phyloP scores from a whole-genome alignment of 2,113 vertebrate genomes.

The Seriola quinqueradiata region DNA sequence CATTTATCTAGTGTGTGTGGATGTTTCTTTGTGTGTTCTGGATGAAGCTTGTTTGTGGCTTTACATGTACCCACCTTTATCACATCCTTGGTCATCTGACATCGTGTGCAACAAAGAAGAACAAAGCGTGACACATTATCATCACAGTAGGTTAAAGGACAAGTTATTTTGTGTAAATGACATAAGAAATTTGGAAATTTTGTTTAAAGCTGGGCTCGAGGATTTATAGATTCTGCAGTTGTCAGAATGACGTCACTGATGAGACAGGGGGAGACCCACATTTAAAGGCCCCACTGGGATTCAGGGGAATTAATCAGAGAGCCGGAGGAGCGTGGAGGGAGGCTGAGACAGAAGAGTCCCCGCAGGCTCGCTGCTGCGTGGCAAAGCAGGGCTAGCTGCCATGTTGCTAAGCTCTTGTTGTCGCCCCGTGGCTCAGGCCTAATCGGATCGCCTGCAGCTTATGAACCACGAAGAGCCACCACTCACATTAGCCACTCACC shows the following conservation, averaged over 20 bases:
- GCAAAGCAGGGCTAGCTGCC: slow-evolving; percentile 53
- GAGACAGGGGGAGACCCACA: slow-evolving; percentile 16
- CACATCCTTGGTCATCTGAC: slow-evolving; percentile 95
- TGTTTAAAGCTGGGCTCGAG: background rate
- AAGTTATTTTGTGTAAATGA: background rate
- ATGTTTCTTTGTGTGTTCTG: background rate
- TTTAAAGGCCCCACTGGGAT: slow-evolving; percentile 42
- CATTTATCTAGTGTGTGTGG: background rate
- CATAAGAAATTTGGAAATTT: slow-evolving; percentile 5
- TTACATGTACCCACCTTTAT: slow-evolving; percentile 90
- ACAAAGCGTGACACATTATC: slow-evolving; percentile 26
- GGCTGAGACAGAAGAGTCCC: slow-evolving; percentile 39
- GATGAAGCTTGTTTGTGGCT: slow-evolving; percentile 8
- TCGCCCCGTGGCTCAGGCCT: slow-evolving; percentile 65
- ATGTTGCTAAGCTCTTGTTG: slow-evolving; percentile 72
- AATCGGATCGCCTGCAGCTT: slow-evolving; percentile 75
- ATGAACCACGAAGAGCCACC: slow-evolving; percentile 48
- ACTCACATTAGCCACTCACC: slow-evolving; percentile 64
- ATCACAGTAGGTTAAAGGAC: background rate
- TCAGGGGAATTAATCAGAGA: slow-evolving; percentile 53
- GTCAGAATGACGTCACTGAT: slow-evolving; percentile 24
- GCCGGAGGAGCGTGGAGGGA: slow-evolving; percentile 40
- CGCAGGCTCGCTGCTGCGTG: slow-evolving; percentile 30
- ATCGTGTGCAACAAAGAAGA: slow-evolving; percentile 78
- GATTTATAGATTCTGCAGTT: background rate